A percentile compares a stretch with the other conserved stretches of the same genome.
Evolutionary conservation across 2,113 vertebrate genomes (phyloP).

Genomic region (Triplophysa dalaica): DNA sequence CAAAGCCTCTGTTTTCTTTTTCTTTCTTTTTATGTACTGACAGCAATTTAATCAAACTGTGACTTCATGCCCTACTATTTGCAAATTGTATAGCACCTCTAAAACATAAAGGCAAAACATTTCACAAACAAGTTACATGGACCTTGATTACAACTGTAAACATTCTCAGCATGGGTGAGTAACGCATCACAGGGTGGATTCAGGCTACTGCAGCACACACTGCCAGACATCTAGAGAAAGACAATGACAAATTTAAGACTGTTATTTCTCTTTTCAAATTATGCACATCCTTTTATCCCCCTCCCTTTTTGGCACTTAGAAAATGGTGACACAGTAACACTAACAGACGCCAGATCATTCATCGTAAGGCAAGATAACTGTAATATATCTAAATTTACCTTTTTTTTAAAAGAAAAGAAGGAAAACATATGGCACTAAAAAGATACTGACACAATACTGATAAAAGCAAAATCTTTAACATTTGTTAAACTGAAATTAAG

Average conservation of each 20-base stretch:
- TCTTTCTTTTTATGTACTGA: constrained; percentile 48
- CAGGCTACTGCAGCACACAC: constrained; percentile 56
- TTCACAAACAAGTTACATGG: constrained; percentile 72
- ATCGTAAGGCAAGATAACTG: constrained; percentile 42
- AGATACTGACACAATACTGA: constrained; percentile 7
- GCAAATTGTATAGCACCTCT: constrained; percentile 70
- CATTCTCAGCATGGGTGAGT: constrained; percentile 73
- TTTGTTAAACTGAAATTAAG: background rate
- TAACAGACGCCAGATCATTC: constrained; percentile 44
- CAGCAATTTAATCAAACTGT: constrained; percentile 65
- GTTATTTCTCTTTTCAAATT: constrained; percentile 45
- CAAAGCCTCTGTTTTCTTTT: constrained; percentile 49
- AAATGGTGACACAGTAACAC: constrained; percentile 48
- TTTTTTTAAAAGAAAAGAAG: background rate
- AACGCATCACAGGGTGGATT: constrained; percentile 61
- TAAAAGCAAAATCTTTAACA: background rate
- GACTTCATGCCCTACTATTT: constrained; percentile 66
- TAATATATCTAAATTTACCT: constrained; percentile 30
- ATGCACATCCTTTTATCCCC: constrained; percentile 48
- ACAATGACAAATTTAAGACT: constrained; percentile 61
- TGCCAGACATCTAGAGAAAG: constrained; percentile 60
- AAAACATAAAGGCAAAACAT: constrained; percentile 72
- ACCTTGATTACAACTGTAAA: constrained; percentile 75
- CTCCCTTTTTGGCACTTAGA: constrained; percentile 46
- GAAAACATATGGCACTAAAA: constrained; percentile 16